Percentiles rank a stretch among this genome's conserved stretches.
Conservation (phyloP, 1,140 invertebrate genomes). For the Pseudobourletiella spinata region DNA sequence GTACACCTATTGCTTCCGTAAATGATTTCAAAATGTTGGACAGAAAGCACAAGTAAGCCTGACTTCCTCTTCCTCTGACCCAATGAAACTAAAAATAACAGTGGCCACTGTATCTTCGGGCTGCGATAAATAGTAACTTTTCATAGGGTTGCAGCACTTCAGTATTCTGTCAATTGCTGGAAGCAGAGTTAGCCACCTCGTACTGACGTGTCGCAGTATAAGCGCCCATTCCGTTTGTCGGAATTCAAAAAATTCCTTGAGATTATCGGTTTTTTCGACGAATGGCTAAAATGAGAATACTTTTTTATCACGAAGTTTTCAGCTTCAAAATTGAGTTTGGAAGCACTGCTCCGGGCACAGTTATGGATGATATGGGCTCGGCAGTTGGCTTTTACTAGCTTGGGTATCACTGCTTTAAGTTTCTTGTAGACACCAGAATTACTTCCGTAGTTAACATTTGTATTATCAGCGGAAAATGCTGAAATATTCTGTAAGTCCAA, state of each 20-base stretch:
- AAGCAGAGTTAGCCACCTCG: background rate
- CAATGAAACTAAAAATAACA: background rate
- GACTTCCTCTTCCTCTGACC: background rate
- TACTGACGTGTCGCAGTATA: background rate
- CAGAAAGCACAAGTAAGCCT: background rate
- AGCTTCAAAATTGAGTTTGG: background rate
- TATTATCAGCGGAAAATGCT: background rate
- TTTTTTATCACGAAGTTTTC: background rate
- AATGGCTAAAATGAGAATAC: background rate
- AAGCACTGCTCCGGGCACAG: background rate
- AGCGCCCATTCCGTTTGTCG: background rate
- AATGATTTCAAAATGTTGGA: background rate
- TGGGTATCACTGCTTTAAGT: background rate
- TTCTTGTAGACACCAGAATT: background rate
- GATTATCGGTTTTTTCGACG: background rate
- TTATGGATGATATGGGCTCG: background rate
- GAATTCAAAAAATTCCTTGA: background rate
- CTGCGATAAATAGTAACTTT: background rate
- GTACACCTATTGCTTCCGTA: background rate
- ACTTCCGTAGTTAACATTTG: background rate
- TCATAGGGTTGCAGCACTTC: background rate
- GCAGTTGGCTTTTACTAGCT: background rate
- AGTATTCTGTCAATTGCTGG: background rate
- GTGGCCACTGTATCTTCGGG: background rate
- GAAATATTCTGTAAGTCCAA: background rate